Base-by-base conservation (phyloP, 2,797 vertebrate species). In the Melanogrammus aeglefinus region DNA sequence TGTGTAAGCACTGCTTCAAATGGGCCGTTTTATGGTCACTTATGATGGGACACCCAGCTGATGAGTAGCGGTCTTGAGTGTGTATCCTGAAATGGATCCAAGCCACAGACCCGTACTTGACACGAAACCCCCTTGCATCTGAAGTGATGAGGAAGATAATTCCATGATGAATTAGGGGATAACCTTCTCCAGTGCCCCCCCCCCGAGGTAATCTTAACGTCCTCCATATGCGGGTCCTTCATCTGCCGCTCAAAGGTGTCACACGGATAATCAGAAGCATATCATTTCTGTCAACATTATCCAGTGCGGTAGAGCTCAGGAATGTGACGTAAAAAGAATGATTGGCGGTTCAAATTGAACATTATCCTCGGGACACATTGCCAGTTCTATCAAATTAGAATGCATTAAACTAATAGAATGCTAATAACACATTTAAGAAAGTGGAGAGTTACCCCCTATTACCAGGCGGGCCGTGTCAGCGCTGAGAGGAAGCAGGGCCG, bases 401-500 rank as follows among this genome's bases (percentile, higher is more conserved):
- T 87, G 71, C 75, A 80, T 75, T 77, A 88, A 51, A 77, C 57
- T 63, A 85, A 79, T 80, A 73, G 66, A 74, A 80, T 24, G 57
- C 57, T 81, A 77, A 51, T 3, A 75, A n/a, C 57, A 13, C 57
- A 86, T 80, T 77, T 82, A 9, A n/a, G 21, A 63, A 63, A 63
- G 51, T 63, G 29, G 33, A 73, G 38, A 89, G n/a, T 63, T n/a
- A 63, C 57, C 8, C 5, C 18, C n/a, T 84, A 88, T 90, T 91
- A 92, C 90, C 86, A 90, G 90, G 85, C 29, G 57, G 77, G 86
- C 81, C 83, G 57, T 84, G 90, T 92, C 92, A 92, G 39, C 76
- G 70, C 89, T 93, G 94, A 94, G 86, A 86, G 84, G 88, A 93
- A 92, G 84, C 92, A 95, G 94, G 82, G 83, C 88, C 75, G 35